These are phyloP conservation scores for Plecturocebus donacophilus DNA, from an alignment of 2,113 vertebrate species.

Conservation along the genomic window DNA sequence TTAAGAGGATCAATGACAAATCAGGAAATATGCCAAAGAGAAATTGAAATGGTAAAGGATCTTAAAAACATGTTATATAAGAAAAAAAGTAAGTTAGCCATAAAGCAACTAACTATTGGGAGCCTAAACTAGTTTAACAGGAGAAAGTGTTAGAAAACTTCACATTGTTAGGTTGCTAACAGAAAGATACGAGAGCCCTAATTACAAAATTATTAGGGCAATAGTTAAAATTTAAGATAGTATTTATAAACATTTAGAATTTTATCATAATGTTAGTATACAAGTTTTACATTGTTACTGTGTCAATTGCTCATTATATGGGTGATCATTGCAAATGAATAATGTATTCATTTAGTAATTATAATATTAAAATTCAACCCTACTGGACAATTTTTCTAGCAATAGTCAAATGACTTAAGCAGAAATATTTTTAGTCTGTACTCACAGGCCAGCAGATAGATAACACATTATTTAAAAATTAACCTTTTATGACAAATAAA, in stretches of 20 bases:
- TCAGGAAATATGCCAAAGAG: neutral
- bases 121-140: neutral
- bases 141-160: neutral
- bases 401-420: neutral
- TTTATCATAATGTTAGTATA: neutral
- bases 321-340: neutral
- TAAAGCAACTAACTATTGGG: neutral
- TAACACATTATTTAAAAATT: neutral
- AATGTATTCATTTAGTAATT: neutral
- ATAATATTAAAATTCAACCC: neutral
- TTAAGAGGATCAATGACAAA: neutral
- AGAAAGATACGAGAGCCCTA: neutral
- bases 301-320: neutral
- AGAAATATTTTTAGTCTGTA: neutral
- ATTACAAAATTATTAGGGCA: neutral
- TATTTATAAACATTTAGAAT: neutral
- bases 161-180: neutral
- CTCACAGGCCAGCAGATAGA: neutral
- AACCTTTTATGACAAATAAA: slow-evolving; percentile 10
- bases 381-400: neutral
- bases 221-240: neutral
- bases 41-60: neutral
- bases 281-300: neutral
- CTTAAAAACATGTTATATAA: neutral
- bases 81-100: neutral